Evolutionary conservation across 2,797 vertebrate species (phyloP), one percentile per base, ranked within the genome.

Genomic region (Sebastes goodei): DNA sequence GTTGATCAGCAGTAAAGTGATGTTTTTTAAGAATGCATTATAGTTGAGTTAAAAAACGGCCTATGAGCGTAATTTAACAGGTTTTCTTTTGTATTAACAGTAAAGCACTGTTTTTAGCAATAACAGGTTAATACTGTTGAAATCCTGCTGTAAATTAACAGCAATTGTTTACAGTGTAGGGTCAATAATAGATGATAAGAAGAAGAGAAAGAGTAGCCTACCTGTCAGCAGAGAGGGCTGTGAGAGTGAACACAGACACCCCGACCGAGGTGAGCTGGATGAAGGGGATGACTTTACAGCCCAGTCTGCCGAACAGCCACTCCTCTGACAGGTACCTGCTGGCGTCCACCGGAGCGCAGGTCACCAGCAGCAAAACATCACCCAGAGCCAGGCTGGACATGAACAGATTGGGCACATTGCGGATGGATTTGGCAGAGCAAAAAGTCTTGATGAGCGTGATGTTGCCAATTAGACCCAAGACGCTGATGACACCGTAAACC

Each of bases 191-290:
- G 10, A 27, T 20, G 3, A 7, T 20, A 2, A 25, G 1, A 63
- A 30, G 6, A 56, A 35, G 33, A 35, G 10, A 53, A 57, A 14
- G 0, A 2, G 21, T 4, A 17, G 1, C 73, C 90, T 96, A 99
- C 98, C 98, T 98, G 96, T 99, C 98, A 52, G 98, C 98, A 0
- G 98, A 98, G 73, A 99, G 96, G 29, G 98, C 98, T 1, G 97
- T 99, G 77, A 99, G 97, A 0, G 98, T 99, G 86, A 99, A 99
- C 81, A 99, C 98, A 12, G 98, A 99, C 76, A 99, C 98, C 57
- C 98, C 98, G 2, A 99, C 98, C 0, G 98, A 99, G 25, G 98
- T 99, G 55, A 99, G 96, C 92, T 99, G 98, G 67, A 99, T 97
- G 91, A 98, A 98, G 57, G 98, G 96, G 78, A 99, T 98, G 83